Conservation (phyloP, 2,113 vertebrate genomes). For the Hepsetus odoe region DNA sequence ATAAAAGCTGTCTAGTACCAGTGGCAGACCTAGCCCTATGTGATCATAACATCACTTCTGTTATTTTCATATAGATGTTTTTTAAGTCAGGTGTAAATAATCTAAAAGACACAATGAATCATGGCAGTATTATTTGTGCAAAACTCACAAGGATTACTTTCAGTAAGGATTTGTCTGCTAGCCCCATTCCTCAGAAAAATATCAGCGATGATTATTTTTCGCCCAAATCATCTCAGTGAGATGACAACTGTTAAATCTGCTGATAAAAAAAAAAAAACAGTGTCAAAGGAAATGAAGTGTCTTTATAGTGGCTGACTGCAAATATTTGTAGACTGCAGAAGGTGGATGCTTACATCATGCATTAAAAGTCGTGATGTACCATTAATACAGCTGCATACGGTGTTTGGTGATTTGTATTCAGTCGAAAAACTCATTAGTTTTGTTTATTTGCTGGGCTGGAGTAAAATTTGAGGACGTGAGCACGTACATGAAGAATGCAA, state of each 20-base stretch:
- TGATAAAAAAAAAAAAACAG: not conserved
- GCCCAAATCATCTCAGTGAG: not conserved
- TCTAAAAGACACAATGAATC: conserved; percentile 19
- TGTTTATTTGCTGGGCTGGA: too few relatives aligned
- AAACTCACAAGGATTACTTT: too few relatives aligned
- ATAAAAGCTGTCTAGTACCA: not conserved
- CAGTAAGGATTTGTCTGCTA: not conserved
- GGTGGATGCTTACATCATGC: not conserved
- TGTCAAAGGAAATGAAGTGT: not conserved
- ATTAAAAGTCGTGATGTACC: not conserved
- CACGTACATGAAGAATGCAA: too few relatives aligned
- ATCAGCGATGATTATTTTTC: not conserved
- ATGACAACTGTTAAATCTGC: not conserved
- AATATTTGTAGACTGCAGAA: not conserved
- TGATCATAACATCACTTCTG: not conserved
- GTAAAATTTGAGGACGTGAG: too few relatives aligned
- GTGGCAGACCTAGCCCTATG: not conserved
- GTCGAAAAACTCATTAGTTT: too few relatives aligned
- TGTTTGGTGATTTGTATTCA: not conserved
- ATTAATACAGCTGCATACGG: too few relatives aligned
- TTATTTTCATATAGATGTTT: not conserved
- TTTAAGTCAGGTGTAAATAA: not conserved
- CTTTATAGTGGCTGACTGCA: not conserved
- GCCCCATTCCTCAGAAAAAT: not conserved
- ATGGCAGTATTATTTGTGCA: conserved; percentile 32